Evolutionary conservation across 2,797 vertebrate genomes (phyloP), one percentile per base, ranked within the genome.

Genomic region (Pteronotus mesoamericanus): DNA sequence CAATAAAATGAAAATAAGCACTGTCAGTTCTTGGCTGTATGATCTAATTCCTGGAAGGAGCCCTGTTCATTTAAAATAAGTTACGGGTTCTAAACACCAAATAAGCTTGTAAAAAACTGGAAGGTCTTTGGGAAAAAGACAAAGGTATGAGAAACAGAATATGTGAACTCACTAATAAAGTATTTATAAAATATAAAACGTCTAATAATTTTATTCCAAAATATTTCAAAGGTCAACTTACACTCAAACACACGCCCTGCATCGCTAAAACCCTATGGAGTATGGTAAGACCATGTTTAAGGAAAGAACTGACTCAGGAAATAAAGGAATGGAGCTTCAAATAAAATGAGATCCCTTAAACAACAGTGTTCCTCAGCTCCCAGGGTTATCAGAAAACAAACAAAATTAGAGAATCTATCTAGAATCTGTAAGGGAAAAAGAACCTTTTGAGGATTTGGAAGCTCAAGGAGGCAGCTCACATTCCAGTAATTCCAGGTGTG

Each of bases 201-300:
- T 42, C 32, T 86, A 93, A 77, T 91, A 72, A 95, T 79, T 80
- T 75, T 69, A 89, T 61, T 85, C 32, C n/a, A 74, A 94, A 93
- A 39, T 48, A 86, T 84, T 72, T 80, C 71, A 79, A 86, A 59
- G 89, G 44, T 37, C 92, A 69, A 69, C 26, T 80, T 79, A 66
- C 21, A 91, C 42, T 86, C 71, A 75, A 77, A 88, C 37, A 85
- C 24, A 75, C 26, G 34, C 59, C 51, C 14, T 51, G 10, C 14
- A n/a, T 72, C 57, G 68, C 18, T 78, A 75, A 94, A 90, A 69
- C 12, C 71, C 37, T 42, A 72, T 2, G 42, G 51, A 34, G 8
- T 42, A 78, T 9, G 6, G 5, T 15, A 55, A 46, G 14, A 21
- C 79, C 37, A 34, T 32, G 2, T 6, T 66, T 53, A 88, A 77